Base-by-base conservation (phyloP, 2,797 vertebrate species). In the Malacoctenus gilli region DNA sequence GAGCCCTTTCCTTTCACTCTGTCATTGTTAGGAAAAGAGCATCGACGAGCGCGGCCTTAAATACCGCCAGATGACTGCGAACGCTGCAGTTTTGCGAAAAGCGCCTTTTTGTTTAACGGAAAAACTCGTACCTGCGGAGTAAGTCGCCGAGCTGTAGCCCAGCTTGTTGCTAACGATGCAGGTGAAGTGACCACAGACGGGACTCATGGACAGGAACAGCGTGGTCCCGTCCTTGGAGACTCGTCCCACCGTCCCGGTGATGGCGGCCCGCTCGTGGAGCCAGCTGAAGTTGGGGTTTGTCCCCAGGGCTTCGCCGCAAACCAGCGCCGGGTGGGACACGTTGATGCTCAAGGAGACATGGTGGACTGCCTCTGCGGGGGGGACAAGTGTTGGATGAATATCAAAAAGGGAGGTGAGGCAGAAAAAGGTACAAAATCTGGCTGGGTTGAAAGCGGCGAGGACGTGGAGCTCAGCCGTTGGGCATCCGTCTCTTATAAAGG, bases 271-370 rank as follows among this genome's bases (percentile, higher is more conserved):
- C 67, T 93, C 90, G 1, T 93, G 72, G n/a, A 92, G 73, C 92
- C 92, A 93, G 66, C 63, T 82, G 85, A 89, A 93, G 31, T 9
- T 65, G 1, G 90, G 91, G 0, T 92, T 88, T 0, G 91, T 91
- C 10, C 92, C 92, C 90, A 90, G 93, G 32, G 89, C 80, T 77
- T 93, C 91, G n/a, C 61, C 72, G 23, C 92, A 93, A 34, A 87
- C 72, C 68, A 93, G 87, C 21, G 38, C 41, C 8, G 85, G 80
- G 75, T 92, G 85, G 1, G 91, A 91, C 53, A 80, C 15, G 9
- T 93, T 93, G 76, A 93, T 77, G 67, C 88, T 89, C 74, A 92
- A 84, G 0, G 92, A 86, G 28, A 93, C 90, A 0, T 93, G 92
- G 66, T 91, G 79, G 59, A 93, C 89, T 0, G 83, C 72, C 80